Evolutionary conservation across 1,140 invertebrate genomes (phyloP), one percentile per base, ranked within the genome.

Genomic region (Bombus turneri): DNA sequence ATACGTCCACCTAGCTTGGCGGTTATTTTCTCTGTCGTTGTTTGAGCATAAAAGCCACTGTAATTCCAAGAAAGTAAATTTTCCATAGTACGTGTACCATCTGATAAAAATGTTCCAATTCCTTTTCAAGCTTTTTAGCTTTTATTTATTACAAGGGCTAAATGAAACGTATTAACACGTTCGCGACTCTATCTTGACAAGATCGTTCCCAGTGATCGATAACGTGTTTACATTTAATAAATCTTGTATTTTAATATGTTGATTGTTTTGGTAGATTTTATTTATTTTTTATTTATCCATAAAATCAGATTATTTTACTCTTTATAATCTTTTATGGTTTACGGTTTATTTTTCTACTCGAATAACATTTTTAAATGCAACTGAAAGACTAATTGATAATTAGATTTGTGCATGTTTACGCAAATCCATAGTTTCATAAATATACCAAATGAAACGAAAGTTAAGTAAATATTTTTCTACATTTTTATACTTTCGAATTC

Each of bases 1-100:
- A 69, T 74, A 28, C 69, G 75, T 74, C 37, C 47, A 57, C 34
- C 72, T 10, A 72, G n/a, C 22, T 28, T 5, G 34, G 12, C 53
- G 22, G 66, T 80, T 73, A 81, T 84, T 83, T 84, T 43, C 31
- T 31, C 25, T 4, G n/a, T 9, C 25, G 66, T 34, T 59, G 34
- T 66, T 34, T 2, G 22, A 47, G 13, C 25, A 41, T 59, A 43
- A 69, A 79, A 71, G 47, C 73, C 34, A n/a, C 15, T 15, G 12
- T 31, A 53, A 68, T 76, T 28, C 28, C 43, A 25, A 28, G 34
- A 34, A 37, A n/a, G 15, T 53, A 34, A n/a, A 62, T 9, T 22
- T 31, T 34, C 53, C 13, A 62, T 13, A 37, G 59, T n/a, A 43
- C 25, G 41, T 10, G 39, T n/a, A 10, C 39, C 13, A 18, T 74